phyloP scores from a whole-genome alignment of 2,797 vertebrate species.

The Scyliorhinus canicula region DNA sequence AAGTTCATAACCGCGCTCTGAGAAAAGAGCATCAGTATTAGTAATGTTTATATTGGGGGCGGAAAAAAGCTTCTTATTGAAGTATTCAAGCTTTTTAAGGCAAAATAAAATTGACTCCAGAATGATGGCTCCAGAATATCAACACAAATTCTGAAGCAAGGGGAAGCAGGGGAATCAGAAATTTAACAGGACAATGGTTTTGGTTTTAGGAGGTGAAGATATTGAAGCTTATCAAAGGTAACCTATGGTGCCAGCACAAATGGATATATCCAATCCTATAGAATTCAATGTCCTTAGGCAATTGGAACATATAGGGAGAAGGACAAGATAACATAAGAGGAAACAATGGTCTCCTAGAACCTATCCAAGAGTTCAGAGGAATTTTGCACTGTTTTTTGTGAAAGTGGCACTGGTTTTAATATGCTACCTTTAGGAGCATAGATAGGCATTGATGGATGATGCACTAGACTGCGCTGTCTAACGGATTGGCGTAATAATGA shows the following conservation, averaged over 20 bases:
- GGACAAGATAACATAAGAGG: neutral
- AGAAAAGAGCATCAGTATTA: neutral
- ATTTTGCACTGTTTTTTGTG: neutral
- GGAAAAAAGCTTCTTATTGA: too few relatives aligned
- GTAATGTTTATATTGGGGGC: neutral
- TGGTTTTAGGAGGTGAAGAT: neutral
- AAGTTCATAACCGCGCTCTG: neutral
- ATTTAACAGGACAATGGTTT: neutral
- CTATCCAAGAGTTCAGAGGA: neutral
- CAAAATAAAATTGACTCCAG: neutral
- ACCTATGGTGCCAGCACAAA: neutral
- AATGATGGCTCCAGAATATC: neutral
- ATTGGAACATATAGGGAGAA: neutral
- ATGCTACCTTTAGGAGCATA: neutral
- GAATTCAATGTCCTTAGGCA: neutral
- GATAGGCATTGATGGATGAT: neutral
- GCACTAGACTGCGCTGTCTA: neutral
- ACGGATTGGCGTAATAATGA: neutral
- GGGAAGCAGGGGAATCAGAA: neutral
- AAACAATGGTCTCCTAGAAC: neutral
- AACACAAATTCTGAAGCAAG: neutral
- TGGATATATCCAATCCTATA: neutral
- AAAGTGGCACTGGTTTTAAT: neutral
- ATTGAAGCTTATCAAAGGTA: neutral
- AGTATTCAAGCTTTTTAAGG: neutral